A percentile compares a stretch with the other conserved stretches of the same genome.
Conservation (phyloP, 2,113 vertebrate genomes). For the Microtus montanus region DNA sequence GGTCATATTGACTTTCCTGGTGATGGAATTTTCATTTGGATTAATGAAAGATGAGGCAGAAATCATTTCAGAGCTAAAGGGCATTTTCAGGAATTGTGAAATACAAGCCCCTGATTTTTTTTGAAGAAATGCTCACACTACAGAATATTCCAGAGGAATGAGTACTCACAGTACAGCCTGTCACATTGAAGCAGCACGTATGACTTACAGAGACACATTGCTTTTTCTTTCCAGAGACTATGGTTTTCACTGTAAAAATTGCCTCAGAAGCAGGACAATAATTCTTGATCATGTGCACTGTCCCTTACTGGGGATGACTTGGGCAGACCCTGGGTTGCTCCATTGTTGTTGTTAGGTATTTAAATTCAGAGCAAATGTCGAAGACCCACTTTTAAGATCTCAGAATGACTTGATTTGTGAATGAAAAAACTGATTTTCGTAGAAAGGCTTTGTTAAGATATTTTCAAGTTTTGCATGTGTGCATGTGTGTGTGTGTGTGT, state of each 20-base stretch:
- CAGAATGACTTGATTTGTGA: background rate
- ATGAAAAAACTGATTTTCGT: background rate
- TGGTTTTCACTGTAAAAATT: background rate
- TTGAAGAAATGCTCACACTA: slow-evolving; percentile 8
- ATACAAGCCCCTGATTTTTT: background rate
- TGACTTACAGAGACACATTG: background rate
- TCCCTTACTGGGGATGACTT: background rate
- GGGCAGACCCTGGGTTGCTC: background rate
- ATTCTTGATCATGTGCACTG: slow-evolving; percentile 38
- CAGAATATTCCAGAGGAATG: slow-evolving; percentile 66
- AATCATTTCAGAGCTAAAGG: slow-evolving; percentile 67
- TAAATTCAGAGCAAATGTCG: slow-evolving; percentile 19
- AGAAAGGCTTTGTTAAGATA: background rate
- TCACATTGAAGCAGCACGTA: background rate
- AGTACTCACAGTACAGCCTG: slow-evolving; percentile 65
- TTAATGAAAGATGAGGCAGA: slow-evolving; percentile 57
- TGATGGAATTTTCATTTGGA: slow-evolving; percentile 72
- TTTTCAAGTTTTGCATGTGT: background rate
- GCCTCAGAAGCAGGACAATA: slow-evolving; percentile 19
- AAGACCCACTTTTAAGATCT: background rate
- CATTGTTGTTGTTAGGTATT: background rate
- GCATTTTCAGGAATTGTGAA: slow-evolving; percentile 53
- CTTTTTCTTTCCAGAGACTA: slow-evolving; percentile 57
- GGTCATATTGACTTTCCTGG: slow-evolving; percentile 62
- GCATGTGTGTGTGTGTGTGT: too few species aligned